These are phyloP conservation scores for Microcebus ravelobensis DNA, from an alignment of 2,113 vertebrate species.

Conservation along the genomic window DNA sequence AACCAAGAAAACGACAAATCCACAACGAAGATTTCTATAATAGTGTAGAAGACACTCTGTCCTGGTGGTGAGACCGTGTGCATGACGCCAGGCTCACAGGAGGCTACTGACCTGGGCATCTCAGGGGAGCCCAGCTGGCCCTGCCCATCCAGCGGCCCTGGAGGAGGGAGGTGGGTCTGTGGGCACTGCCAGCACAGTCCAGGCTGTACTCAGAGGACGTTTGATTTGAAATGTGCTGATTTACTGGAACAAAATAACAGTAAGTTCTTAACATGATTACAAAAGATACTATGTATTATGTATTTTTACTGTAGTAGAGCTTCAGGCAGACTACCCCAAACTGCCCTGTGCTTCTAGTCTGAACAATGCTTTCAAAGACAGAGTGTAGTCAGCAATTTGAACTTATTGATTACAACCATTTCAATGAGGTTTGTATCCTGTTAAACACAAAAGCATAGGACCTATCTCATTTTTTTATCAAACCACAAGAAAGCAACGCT, in stretches of 20 bases:
- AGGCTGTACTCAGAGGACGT: neutral
- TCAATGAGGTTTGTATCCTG: neutral
- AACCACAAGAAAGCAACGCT: neutral
- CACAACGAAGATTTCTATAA: too few relatives aligned
- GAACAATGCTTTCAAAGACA: neutral
- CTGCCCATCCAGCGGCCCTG: neutral
- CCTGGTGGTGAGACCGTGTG: neutral
- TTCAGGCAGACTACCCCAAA: neutral
- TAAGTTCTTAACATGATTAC: neutral
- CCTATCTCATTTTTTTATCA: neutral
- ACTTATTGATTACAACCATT: neutral
- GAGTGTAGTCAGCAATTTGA: neutral
- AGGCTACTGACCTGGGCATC: too few relatives aligned
- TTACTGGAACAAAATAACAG: neutral
- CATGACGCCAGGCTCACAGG: too few relatives aligned
- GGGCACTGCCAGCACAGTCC: too few relatives aligned
- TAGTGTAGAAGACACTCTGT: too few relatives aligned
- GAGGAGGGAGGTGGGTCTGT: neutral
- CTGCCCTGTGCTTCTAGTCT: neutral
- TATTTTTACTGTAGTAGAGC: neutral
- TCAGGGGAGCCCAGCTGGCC: neutral
- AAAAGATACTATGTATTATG: too few relatives aligned
- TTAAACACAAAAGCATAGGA: neutral
- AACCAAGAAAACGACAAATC: too few relatives aligned
- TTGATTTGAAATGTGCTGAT: neutral